Base-by-base conservation (phyloP, 2,797 vertebrate species). In the Limnodromus scolopaceus region DNA sequence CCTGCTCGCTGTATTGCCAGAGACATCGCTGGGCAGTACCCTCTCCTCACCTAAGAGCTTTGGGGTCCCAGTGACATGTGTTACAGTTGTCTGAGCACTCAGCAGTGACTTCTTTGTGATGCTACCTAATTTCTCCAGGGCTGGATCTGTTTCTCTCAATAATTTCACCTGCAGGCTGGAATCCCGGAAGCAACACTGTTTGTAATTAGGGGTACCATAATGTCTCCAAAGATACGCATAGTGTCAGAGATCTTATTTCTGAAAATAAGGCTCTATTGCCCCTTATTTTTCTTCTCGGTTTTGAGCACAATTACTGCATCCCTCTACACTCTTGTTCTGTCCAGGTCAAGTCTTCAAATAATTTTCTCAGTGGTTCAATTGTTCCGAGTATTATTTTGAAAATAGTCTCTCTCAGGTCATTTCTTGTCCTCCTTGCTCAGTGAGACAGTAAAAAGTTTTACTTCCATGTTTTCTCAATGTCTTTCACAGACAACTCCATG, bases 41-140 rank as follows among this genome's bases (percentile, higher is more conserved):
- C 7, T 58, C 13, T 58, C 46, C 80, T 92, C 71, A 87, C 70
- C 84, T 55, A 77, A 45, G 78, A 92, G 87, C 48, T 80, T 16
- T 87, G 39, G 80, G 46, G 57, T 88, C 84, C 76, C 89, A 30
- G 45, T 49, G 89, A 89, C 92, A 91, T 82, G 79, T 96, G 81
- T 78, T 92, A 8, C 1, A 34, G 15, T 68, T 87, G 84, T 84
- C 69, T 77, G 82, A 87, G 87, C 18, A 16, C 69, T 95, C 87
- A 93, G 45, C 68, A 51, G 45, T 58, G 65, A 85, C 69, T 71
- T 93, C 68, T 87, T 68, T 64, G 58, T 78, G 91, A 54, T 64
- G 65, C 72, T 80, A 72, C 57, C 60, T 93, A 71, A 89, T 87
- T 87, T 97, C 89, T 95, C 86, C n/a, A 77, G 78, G 77, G 86